Evolutionary conservation across 2,888 invertebrate species (phyloP).

Genomic region (Drosophila infuscata): DNA sequence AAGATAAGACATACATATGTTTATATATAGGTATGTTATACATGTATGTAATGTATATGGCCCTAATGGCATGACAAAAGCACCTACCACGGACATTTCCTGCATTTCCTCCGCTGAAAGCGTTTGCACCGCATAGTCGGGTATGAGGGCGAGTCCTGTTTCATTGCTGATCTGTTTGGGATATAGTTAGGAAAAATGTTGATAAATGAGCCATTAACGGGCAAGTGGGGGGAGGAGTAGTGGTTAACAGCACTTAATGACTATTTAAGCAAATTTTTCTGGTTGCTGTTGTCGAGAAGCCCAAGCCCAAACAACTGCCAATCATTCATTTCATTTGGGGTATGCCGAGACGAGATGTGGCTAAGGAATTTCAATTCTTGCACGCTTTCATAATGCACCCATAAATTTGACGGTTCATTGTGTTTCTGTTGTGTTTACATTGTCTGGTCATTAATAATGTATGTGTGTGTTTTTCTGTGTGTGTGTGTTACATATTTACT

Average conservation of each 20-base stretch:
- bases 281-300: slow-evolving; percentile 1
- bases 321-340: slow-evolving; percentile 41
- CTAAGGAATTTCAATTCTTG: slow-evolving; percentile 33
- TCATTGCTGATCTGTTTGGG: slow-evolving; percentile 83
- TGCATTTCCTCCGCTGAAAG: slow-evolving; percentile 84
- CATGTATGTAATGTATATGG: neutral
- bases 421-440: slow-evolving; percentile 39
- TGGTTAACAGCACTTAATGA: slow-evolving; percentile 39
- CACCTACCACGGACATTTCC: slow-evolving; percentile 73
- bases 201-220: slow-evolving; percentile 15
- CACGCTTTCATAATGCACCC: slow-evolving; percentile 34
- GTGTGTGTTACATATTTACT: slow-evolving; percentile 82
- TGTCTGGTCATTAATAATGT: slow-evolving; percentile 53
- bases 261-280: slow-evolving; percentile 32
- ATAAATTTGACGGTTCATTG: slow-evolving; percentile 44
- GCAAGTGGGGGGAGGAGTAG: neutral
- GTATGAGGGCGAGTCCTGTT: slow-evolving; percentile 83
- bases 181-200: slow-evolving; percentile 12
- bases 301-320: slow-evolving; percentile 60
- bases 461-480: slow-evolving; percentile 15
- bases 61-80: neutral
- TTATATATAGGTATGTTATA: neutral
- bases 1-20: slow-evolving; percentile 1
- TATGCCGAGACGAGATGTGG: slow-evolving; percentile 9
- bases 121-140: slow-evolving; percentile 84